Evolutionary conservation across 2,797 vertebrate species (phyloP).

Genomic region (Notoglanidium macrostoma): DNA sequence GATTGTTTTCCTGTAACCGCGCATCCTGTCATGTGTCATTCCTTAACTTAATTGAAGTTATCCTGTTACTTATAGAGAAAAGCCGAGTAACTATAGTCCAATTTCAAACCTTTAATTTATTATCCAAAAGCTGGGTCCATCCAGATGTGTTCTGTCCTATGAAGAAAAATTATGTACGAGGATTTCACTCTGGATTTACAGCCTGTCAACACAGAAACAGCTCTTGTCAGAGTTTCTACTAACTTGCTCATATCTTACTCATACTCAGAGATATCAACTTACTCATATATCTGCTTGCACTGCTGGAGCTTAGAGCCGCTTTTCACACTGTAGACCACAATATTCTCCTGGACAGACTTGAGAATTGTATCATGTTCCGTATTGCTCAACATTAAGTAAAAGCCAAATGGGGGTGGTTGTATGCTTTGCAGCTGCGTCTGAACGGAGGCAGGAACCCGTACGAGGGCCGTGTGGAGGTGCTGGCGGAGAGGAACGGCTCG

Average conservation of each 20-base stretch:
- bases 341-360: background rate
- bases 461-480: slow-evolving; percentile 84
- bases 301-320: background rate
- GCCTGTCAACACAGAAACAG: background rate
- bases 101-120: background rate
- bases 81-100: background rate
- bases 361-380: background rate
- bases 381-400: background rate
- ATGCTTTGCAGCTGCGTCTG: slow-evolving; percentile 75
- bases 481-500: slow-evolving; percentile 76
- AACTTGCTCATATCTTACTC: background rate
- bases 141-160: background rate
- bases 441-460: slow-evolving; percentile 78
- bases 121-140: background rate
- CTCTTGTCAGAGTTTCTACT: background rate
- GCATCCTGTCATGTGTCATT: background rate
- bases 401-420: background rate
- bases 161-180: background rate
- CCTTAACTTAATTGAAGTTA: background rate
- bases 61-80: background rate
- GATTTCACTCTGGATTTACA: background rate
- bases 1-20: background rate
- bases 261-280: no score
- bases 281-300: no score
- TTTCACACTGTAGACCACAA: background rate